These are phyloP conservation scores for Illadopsis cleaveri DNA, from an alignment of 2,113 vertebrate species.

Conservation along the genomic window DNA sequence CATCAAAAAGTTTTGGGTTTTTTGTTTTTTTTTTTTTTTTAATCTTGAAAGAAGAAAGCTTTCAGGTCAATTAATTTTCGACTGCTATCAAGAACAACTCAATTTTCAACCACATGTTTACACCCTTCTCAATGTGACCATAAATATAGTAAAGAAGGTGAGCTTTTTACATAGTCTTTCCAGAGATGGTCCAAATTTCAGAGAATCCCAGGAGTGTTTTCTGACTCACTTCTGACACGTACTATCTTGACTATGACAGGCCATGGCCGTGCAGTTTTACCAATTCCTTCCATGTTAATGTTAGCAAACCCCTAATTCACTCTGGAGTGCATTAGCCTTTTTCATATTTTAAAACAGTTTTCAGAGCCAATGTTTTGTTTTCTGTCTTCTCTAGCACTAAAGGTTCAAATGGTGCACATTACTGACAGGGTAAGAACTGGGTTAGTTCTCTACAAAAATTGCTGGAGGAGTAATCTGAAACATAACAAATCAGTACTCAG, in stretches of 20 bases:
- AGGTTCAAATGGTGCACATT: neutral
- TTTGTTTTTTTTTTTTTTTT: no score
- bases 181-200: neutral
- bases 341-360: neutral
- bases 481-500: neutral
- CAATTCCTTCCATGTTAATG: neutral
- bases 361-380: neutral
- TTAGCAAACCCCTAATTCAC: neutral
- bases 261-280: neutral
- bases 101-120: neutral
- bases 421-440: neutral
- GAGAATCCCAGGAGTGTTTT: neutral
- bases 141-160: neutral
- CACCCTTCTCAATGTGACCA: neutral
- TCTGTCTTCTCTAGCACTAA: neutral
- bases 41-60: neutral
- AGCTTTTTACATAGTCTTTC: neutral
- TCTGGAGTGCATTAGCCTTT: neutral
- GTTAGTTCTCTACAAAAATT: neutral
- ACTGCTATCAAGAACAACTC: neutral
- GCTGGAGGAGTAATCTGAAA: neutral
- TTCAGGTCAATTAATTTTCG: neutral
- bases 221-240: neutral
- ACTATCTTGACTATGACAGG: neutral
- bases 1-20: neutral